These are phyloP conservation scores for Oreotragus oreotragus DNA, from an alignment of 2,113 vertebrate genomes.

Conservation along the genomic window DNA sequence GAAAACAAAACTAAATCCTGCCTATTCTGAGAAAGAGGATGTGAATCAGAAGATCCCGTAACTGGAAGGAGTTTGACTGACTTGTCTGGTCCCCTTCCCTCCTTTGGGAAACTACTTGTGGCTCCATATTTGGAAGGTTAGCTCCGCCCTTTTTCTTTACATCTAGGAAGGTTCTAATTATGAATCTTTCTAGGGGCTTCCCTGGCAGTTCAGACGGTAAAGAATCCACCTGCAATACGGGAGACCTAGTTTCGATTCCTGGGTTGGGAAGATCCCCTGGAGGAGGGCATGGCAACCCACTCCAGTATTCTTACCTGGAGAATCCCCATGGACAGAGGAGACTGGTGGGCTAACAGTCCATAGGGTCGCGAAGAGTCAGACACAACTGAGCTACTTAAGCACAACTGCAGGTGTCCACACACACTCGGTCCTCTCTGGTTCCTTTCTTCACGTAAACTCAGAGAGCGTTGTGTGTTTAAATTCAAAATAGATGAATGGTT, in stretches of 20 bases:
- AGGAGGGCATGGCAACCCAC: neutral
- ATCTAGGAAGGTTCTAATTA: neutral
- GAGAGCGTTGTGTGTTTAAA: neutral
- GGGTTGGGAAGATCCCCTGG: neutral
- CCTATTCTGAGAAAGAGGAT: neutral
- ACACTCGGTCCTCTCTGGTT: neutral
- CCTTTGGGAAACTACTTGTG: neutral
- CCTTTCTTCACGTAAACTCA: neutral
- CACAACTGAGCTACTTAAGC: neutral
- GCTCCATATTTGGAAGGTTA: neutral
- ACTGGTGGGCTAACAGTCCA: neutral
- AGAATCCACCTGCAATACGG: neutral
- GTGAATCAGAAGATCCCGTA: neutral
- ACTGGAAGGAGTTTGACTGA: neutral
- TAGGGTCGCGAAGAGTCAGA: neutral
- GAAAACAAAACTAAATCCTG: neutral
- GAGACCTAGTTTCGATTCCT: neutral
- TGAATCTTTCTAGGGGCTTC: neutral
- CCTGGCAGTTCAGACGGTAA: neutral
- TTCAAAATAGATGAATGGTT: neutral
- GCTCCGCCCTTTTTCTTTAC: neutral
- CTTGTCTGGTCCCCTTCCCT: neutral
- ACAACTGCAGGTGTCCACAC: neutral
- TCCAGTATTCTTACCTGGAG: neutral
- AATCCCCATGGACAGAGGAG: neutral